phyloP scores from a whole-genome alignment of 2,797 vertebrate species.

The Bovichtus diacanthus region DNA sequence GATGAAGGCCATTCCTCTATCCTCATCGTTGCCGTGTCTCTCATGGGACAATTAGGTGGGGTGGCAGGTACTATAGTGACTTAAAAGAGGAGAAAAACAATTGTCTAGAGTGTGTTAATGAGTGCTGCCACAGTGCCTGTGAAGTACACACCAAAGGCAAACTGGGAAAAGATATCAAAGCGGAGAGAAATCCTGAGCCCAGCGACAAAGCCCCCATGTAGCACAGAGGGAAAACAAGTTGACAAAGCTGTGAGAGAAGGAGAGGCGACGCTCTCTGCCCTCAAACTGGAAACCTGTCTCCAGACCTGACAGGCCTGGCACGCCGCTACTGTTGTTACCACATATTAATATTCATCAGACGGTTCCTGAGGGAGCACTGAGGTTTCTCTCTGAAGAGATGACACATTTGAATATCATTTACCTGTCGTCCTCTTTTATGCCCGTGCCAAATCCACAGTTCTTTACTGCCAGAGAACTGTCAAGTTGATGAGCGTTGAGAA shows the following conservation, averaged over 20 bases:
- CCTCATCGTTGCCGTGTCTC: slow-evolving; percentile 23
- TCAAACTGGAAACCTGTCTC: slow-evolving; percentile 72
- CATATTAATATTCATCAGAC: slow-evolving; percentile 82
- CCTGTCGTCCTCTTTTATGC: slow-evolving; percentile 60
- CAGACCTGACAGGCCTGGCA: slow-evolving; percentile 72
- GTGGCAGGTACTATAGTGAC: slow-evolving; percentile 32
- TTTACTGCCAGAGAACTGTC: slow-evolving; percentile 54
- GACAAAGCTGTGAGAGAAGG: slow-evolving; percentile 70
- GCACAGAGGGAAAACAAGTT: slow-evolving; percentile 62
- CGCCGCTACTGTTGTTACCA: slow-evolving; percentile 66
- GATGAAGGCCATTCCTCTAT: slow-evolving; percentile 18
- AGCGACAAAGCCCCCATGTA: slow-evolving; percentile 46
- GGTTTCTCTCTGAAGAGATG: slow-evolving; percentile 72
- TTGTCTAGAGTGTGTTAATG: slow-evolving; percentile 63
- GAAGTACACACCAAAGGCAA: slow-evolving; percentile 72
- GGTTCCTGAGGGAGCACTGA: slow-evolving; percentile 59
- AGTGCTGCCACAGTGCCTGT: slow-evolving; percentile 58
- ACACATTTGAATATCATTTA: slow-evolving; percentile 79
- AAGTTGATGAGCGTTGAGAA: slow-evolving; percentile 24
- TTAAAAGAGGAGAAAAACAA: slow-evolving; percentile 47
- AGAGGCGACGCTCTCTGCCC: slow-evolving; percentile 65
- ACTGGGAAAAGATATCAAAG: slow-evolving; percentile 68
- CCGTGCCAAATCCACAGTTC: slow-evolving; percentile 45
- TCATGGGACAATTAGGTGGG: slow-evolving; percentile 43
- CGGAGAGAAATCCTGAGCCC: slow-evolving; percentile 46